Percentiles rank a stretch among this genome's conserved stretches.
Evolutionary conservation across 2,888 invertebrate species (phyloP).

Genomic region (Cephus pulcher): DNA sequence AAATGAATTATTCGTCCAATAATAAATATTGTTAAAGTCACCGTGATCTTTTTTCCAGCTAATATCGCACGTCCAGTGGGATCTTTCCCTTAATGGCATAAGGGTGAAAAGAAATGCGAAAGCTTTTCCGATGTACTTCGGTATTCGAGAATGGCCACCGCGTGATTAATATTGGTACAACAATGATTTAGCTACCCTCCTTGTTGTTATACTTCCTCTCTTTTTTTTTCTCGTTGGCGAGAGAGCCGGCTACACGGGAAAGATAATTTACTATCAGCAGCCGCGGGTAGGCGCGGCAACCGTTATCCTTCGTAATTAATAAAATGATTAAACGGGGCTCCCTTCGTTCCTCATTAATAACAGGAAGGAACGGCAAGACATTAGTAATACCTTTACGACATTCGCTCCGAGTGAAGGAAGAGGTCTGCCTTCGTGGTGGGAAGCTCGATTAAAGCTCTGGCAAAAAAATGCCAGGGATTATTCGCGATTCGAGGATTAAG

Average conservation of each 20-base stretch:
- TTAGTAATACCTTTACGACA: constrained; percentile 40
- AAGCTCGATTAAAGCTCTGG: too few relatives aligned
- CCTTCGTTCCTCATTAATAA: constrained; percentile 48
- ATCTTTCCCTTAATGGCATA: too few relatives aligned
- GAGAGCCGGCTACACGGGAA: constrained; percentile 1
- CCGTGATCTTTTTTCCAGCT: too few relatives aligned
- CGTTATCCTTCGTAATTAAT: constrained; percentile 49
- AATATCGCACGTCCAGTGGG: too few relatives aligned
- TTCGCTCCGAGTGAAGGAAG: constrained; percentile 10
- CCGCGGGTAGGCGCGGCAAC: constrained; percentile 29
- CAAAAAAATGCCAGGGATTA: too few relatives aligned
- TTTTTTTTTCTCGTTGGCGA: background rate
- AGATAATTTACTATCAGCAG: constrained; percentile 44
- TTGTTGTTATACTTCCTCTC: constrained; percentile 4
- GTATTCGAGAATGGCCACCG: background rate
- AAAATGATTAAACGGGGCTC: constrained; percentile 51
- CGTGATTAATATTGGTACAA: constrained; percentile 18
- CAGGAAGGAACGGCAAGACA: constrained; percentile 25
- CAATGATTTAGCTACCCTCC: constrained; percentile 17
- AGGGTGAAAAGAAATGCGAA: too few relatives aligned
- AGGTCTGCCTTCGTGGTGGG: too few relatives aligned
- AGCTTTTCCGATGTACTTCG: too few relatives aligned
- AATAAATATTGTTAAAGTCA: too few relatives aligned
- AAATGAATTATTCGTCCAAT: too few relatives aligned
- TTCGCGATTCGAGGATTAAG: too few relatives aligned